Evolutionary conservation across 2,888 invertebrate genomes (phyloP).

Genomic region (Amorpha juglandis): DNA sequence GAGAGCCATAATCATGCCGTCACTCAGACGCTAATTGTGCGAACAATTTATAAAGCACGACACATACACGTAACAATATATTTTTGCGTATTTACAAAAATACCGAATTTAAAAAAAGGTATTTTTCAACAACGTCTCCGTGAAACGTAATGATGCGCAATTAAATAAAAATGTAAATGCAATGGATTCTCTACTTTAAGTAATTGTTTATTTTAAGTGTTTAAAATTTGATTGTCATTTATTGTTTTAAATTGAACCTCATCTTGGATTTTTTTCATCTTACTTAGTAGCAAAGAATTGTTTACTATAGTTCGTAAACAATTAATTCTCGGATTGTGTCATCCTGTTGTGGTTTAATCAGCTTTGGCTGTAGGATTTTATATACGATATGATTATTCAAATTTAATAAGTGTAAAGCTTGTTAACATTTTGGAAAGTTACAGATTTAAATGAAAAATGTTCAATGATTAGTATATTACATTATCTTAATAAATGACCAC

Average conservation of each 20-base stretch:
- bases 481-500: too few relatives aligned
- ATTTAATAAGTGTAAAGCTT: too few relatives aligned
- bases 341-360: too few relatives aligned
- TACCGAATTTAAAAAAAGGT: not conserved
- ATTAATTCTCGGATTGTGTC: too few relatives aligned
- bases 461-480: not conserved
- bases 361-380: too few relatives aligned
- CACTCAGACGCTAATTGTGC: slow-evolving; percentile 59
- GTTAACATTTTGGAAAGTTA: too few relatives aligned
- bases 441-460: too few relatives aligned
- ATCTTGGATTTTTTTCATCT: not conserved
- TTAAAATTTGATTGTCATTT: slow-evolving; percentile 6
- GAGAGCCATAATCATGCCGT: slow-evolving; percentile 43
- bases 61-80: slow-evolving; percentile 35
- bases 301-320: too few relatives aligned
- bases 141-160: slow-evolving; percentile 3
- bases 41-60: slow-evolving; percentile 70
- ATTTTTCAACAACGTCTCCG: not conserved
- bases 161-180: slow-evolving; percentile 9
- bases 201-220: not conserved
- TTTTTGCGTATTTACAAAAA: not conserved
- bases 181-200: not conserved
- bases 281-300: not conserved
- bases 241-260: not conserved
- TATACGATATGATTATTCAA: too few relatives aligned